Base-by-base conservation (phyloP, 1,140 invertebrate genomes). In the Heliothis virescens region DNA sequence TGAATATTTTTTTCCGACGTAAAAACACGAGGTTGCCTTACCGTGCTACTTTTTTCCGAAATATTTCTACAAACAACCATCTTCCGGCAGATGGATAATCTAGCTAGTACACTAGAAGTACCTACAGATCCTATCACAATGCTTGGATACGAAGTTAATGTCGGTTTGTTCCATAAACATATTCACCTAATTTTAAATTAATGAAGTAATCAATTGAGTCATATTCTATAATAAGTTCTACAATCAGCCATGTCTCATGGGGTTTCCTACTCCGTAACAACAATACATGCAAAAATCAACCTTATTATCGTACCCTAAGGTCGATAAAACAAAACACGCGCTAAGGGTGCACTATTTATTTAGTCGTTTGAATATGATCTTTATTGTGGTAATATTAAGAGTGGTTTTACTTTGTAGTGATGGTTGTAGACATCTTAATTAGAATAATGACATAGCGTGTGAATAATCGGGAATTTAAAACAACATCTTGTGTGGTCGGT, bases 371-470 rank as follows among this genome's bases (percentile, higher is more conserved):
- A 74, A 60, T 26, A 57, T 48, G 16, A n/a, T 48, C 34, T 26
- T 12, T 74, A 62, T 62, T 47, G 9, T 1, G 2, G 34, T 34
- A 3, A 0, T 5, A 3, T 10, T 47, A 59, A 5, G 16, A 10
- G 15, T 13, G 52, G 5, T 7, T 18, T 16, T 73, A 11, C 12
- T 72, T 29, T 41, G 18, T 16, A 29, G 18, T 47, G 21, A 41
- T 15, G 57, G 41, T 47, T 53, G 53, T 16, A 78, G 75, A 78
- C 75, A 52, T 78, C 75, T 78, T 78, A 78, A 78, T 78, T 78
- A 78, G 29, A 78, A 78, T 78, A 67, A 78, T 78, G 75, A 78
- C 63, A 69, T 55, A 69, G 75, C 75, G 75, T 78, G 75, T 69
- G 75, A 78, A 78, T 78, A 78, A 48, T 78, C 41, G 52, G n/a